Evolutionary conservation across 2,888 invertebrate species (phyloP).

Genomic region (Callyntrura sp.): DNA sequence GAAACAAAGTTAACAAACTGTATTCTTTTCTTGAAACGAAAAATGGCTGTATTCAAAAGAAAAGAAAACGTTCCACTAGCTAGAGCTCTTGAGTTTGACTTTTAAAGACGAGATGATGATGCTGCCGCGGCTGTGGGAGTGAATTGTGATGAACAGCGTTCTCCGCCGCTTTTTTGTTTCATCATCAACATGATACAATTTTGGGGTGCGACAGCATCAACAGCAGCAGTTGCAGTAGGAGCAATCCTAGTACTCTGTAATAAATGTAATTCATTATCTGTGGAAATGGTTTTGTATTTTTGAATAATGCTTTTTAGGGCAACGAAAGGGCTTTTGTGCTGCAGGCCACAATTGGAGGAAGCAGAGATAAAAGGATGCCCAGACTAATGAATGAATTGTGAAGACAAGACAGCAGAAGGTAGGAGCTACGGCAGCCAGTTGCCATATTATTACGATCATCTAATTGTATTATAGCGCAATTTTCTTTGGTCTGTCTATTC

Average conservation of each 20-base stretch:
- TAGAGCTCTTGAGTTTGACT: slow-evolving; percentile 26
- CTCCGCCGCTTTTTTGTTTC: slow-evolving; percentile 11
- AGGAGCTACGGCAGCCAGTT: neutral
- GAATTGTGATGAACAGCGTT: slow-evolving; percentile 4
- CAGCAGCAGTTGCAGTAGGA: neutral
- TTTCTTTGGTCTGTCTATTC: too few species aligned
- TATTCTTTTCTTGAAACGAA: slow-evolving; percentile 20
- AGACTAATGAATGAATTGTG: slow-evolving; percentile 40
- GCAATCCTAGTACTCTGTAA: neutral
- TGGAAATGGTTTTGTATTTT: slow-evolving; percentile 20
- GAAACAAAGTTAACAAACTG: slow-evolving; percentile 52
- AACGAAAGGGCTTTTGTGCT: neutral
- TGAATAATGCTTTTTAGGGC: neutral
- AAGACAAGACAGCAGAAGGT: neutral
- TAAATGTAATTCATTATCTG: slow-evolving; percentile 49
- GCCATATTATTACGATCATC: too few species aligned
- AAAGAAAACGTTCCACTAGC: neutral
- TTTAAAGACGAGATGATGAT: neutral
- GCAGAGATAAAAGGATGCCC: neutral
- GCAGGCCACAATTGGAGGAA: neutral
- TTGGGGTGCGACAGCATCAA: neutral
- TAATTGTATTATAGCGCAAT: too few species aligned
- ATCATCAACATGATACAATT: neutral
- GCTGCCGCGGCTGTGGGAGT: neutral
- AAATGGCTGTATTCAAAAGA: neutral